phyloP scores from a whole-genome alignment of 1,140 invertebrate species.

The Gryon sp. region DNA sequence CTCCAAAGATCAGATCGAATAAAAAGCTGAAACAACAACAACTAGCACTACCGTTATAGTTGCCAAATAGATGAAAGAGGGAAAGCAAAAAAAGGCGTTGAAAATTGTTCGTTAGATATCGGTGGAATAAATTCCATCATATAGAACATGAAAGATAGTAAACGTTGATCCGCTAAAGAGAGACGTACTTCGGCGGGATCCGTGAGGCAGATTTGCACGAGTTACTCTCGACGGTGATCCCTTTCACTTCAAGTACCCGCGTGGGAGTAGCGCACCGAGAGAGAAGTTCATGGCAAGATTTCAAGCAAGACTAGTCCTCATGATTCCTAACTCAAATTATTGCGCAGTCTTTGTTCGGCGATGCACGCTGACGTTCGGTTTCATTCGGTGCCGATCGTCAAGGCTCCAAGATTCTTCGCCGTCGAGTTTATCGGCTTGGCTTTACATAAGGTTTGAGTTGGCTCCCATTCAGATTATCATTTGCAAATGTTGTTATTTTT shows the following conservation, averaged over 20 bases:
- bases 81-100: no score
- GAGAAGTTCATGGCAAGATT: slow-evolving; percentile 67
- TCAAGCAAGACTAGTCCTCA: slow-evolving; percentile 70
- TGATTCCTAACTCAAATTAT: slow-evolving; percentile 48
- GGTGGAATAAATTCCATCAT: slow-evolving; percentile 42
- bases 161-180: slow-evolving; percentile 42
- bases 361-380: slow-evolving; percentile 40
- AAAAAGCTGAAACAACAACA: no score
- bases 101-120: no score
- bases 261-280: slow-evolving; percentile 69
- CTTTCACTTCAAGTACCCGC: slow-evolving; percentile 70
- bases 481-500: no score
- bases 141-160: slow-evolving; percentile 50
- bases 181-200: slow-evolving; percentile 33
- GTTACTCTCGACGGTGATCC: slow-evolving; percentile 66
- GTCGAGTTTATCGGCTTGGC: no score
- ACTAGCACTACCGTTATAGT: no score
- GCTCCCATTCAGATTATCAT: no score
- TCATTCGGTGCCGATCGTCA: slow-evolving; percentile 6
- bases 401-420: not conserved
- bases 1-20: no score
- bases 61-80: no score
- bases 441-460: no score
- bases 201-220: slow-evolving; percentile 56
- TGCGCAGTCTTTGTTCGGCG: slow-evolving; percentile 52